Percentiles rank a stretch among this genome's conserved stretches.
These are phyloP conservation scores for Turnix velox DNA, from an alignment of 2,113 vertebrate species.

Conservation along the genomic window DNA sequence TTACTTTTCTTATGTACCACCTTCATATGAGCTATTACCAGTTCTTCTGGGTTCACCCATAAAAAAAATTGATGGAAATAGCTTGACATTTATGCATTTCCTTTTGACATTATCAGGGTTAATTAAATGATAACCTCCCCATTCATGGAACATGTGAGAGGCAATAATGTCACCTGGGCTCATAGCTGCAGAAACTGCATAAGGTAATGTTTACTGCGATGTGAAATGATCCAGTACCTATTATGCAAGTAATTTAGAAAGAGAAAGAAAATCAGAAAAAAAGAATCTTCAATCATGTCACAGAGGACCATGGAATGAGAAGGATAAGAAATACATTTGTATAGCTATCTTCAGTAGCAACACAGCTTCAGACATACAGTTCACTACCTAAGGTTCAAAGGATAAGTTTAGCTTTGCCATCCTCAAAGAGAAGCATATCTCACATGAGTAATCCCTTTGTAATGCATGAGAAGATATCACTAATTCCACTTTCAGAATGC, in stretches of 20 bases:
- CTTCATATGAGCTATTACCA: neutral
- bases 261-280: neutral
- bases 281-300: neutral
- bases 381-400: neutral
- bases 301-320: neutral
- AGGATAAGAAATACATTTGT: neutral
- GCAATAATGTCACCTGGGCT: slow-evolving; percentile 20
- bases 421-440: neutral
- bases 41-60: neutral
- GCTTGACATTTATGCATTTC: slow-evolving; percentile 59
- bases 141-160: slow-evolving; percentile 9
- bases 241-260: neutral
- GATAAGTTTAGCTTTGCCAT: neutral
- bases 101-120: slow-evolving; percentile 67
- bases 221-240: neutral
- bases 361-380: neutral
- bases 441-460: neutral
- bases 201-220: neutral
- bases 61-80: slow-evolving; percentile 21
- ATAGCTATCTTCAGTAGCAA: neutral
- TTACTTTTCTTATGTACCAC: neutral
- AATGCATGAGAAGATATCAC: neutral
- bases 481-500: neutral
- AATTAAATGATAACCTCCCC: slow-evolving; percentile 58
- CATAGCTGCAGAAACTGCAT: neutral